Evolutionary conservation across 2,888 invertebrate genomes (phyloP), one percentile per base, ranked within the genome.

Genomic region (Tiliacea aurago): DNA sequence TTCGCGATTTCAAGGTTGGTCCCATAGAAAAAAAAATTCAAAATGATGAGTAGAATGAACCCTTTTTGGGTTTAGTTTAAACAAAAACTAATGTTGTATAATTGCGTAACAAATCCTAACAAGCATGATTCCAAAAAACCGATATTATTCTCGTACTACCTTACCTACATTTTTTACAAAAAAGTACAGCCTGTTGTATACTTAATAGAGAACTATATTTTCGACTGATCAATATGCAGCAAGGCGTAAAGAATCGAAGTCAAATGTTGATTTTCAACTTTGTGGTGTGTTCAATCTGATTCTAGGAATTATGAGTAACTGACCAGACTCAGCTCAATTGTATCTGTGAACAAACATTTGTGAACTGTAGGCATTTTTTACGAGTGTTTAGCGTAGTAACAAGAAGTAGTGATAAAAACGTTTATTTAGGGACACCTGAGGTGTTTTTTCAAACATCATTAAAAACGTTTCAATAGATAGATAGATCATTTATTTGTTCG

Each of bases 251-350:
- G 41, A 70, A 74, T 75, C 83, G 62, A 84, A 84, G 84, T 73
- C 76, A 75, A 85, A 86, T 85, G 79, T 86, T 85, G 86, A 86
- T 84, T 84, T 83, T 83, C 56, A 59, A 67, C 71, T 76, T 67
- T 65, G 66, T 67, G 49, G 67, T 71, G 73, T 83, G 59, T 69
- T 49, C 55, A 76, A 69, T 61, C 49, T 23, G 71, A 65, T 84
- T 86, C 84, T 62, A 62, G 72, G 86, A 85, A 85, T 72, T 62
- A 79, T 77, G 63, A 75, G 73, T 84, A 71, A 72, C 59, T 68
- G 61, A 23, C 55, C 67, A 63, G 61, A 67, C 63, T 72, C 15
- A 43, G 70, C 69, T 70, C 45, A 70, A 82, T 79, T 73, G 58
- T 70, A 73, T 73, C 43, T 43, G 11, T 23, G 15, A 23, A 20